A percentile compares a stretch with the other conserved stretches of the same genome.
Evolutionary conservation across 2,113 vertebrate species (phyloP).

Genomic region (Elephantulus edwardii): DNA sequence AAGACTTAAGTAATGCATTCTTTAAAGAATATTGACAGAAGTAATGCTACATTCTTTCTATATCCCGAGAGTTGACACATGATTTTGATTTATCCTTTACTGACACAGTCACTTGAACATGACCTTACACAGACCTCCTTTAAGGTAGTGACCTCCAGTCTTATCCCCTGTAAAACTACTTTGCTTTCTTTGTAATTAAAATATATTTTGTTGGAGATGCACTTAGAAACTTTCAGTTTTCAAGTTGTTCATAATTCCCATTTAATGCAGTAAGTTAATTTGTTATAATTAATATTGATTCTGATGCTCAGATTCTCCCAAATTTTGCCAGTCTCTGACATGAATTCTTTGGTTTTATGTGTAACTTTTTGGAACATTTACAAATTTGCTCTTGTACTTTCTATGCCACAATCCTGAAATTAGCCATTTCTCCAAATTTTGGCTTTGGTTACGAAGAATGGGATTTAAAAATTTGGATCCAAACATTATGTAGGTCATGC

Average conservation of each 20-base stretch:
- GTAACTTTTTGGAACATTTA: neutral
- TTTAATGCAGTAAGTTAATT: neutral
- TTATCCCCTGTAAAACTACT: neutral
- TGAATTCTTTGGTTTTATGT: neutral
- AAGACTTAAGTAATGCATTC: neutral
- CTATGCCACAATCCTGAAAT: neutral
- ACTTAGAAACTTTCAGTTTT: neutral
- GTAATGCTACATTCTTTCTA: neutral
- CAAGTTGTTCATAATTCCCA: constrained; percentile 11
- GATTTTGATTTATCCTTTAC: constrained; percentile 24
- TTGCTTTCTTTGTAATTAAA: neutral
- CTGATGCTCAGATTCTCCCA: neutral
- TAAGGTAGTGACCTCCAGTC: neutral
- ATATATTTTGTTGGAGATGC: neutral
- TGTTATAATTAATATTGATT: neutral
- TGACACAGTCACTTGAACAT: neutral
- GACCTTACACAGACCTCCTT: too few relatives aligned
- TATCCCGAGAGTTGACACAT: neutral
- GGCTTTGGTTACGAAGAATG: neutral
- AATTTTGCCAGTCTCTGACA: neutral
- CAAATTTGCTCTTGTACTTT: neutral
- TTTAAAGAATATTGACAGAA: neutral
- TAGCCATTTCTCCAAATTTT: neutral
- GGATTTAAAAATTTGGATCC: neutral
- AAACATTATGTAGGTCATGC: neutral